Evolutionary conservation across 2,113 vertebrate species (phyloP).

Genomic region (Myiozetetes cayanensis): DNA sequence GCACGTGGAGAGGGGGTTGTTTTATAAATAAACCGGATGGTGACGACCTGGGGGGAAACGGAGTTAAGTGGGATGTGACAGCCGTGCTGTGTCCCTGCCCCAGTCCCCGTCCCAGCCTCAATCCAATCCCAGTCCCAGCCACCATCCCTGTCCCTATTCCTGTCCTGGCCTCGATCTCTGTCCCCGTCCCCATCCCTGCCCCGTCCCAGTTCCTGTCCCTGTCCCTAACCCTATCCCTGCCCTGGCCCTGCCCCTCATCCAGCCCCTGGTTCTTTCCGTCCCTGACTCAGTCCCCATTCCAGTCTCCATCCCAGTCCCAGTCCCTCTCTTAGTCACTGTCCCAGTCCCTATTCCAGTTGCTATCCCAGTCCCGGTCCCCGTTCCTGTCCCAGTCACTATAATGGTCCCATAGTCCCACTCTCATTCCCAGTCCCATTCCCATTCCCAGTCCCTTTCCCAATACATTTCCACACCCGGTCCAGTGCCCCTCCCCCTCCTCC

Average conservation of each 20-base stretch:
- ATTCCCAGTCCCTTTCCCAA: too few relatives aligned
- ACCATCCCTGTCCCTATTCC: background rate
- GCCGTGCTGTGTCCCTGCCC: accelerated
- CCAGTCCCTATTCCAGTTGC: too few relatives aligned
- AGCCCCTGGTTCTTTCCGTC: too few relatives aligned
- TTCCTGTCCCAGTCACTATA: too few relatives aligned
- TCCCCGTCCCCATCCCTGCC: background rate
- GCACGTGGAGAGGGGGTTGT: background rate
- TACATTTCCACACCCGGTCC: background rate
- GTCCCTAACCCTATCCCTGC: background rate
- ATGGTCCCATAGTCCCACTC: too few relatives aligned
- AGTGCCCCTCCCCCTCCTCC: too few relatives aligned
- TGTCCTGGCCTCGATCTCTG: background rate
- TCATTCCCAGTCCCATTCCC: too few relatives aligned
- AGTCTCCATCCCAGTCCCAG: background rate
- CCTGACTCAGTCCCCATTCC: background rate
- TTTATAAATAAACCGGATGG: background rate
- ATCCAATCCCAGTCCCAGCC: background rate
- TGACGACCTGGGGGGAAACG: background rate
- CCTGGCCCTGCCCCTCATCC: background rate
- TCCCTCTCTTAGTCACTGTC: accelerated
- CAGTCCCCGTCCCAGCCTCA: background rate
- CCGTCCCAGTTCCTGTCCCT: background rate
- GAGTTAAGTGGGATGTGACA: background rate
- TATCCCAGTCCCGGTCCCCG: too few relatives aligned